Percentiles rank a stretch among this genome's conserved stretches.
These are phyloP conservation scores for Orchestes rusci DNA, from an alignment of 2,888 invertebrate species.

Conservation along the genomic window DNA sequence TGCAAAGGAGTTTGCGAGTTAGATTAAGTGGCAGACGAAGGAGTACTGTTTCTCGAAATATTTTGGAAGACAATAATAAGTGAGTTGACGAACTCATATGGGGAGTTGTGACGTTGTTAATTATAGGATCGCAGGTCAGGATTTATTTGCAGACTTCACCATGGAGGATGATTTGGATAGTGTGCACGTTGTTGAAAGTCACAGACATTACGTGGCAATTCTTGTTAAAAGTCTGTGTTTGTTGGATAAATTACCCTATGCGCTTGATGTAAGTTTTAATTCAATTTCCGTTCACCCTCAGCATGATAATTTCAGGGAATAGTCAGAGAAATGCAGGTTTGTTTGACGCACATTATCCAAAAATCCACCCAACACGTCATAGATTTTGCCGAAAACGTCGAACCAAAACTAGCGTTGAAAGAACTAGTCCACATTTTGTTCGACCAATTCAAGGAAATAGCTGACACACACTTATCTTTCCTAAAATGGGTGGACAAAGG, in stretches of 20 bases:
- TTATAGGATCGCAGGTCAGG: slow-evolving; percentile 33
- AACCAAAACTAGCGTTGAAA: slow-evolving; percentile 35
- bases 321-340: slow-evolving; percentile 75
- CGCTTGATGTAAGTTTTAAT: slow-evolving; percentile 60
- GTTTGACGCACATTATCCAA: slow-evolving; percentile 71
- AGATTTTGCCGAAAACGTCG: slow-evolving; percentile 46
- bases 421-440: slow-evolving; percentile 69
- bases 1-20: slow-evolving; percentile 52
- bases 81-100: no score
- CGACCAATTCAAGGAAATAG: slow-evolving; percentile 75
- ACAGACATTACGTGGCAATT: slow-evolving; percentile 67
- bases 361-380: slow-evolving; percentile 70
- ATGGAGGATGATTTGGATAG: slow-evolving; percentile 53
- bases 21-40: slow-evolving; percentile 52
- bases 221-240: slow-evolving; percentile 80
- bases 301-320: slow-evolving; percentile 53
- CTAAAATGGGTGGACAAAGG: slow-evolving; percentile 57
- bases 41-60: slow-evolving; percentile 48
- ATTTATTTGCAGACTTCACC: slow-evolving; percentile 38
- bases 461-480: slow-evolving; percentile 66
- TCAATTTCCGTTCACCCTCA: not conserved
- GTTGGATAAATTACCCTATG: slow-evolving; percentile 75
- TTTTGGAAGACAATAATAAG: slow-evolving; percentile 43
- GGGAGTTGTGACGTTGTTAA: no score
- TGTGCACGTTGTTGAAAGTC: slow-evolving; percentile 54